Conservation (phyloP, 2,888 invertebrate genomes). For the Penaeus monodon region DNA sequence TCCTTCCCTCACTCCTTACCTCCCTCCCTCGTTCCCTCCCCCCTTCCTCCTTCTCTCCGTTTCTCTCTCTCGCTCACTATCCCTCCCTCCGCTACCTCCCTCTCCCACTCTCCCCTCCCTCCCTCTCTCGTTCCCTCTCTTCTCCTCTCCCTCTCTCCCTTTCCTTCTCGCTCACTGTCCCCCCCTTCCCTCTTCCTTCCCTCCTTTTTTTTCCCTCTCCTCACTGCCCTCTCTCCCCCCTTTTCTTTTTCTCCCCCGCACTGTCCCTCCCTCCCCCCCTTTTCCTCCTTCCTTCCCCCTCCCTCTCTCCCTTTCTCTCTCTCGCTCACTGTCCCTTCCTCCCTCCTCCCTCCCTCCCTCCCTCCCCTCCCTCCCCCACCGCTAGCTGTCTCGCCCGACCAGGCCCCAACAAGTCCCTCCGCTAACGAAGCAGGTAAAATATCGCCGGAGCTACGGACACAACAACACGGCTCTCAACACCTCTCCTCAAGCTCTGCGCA, state of each 20-base stretch:
- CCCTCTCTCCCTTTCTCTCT: background rate
- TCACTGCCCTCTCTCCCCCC: background rate
- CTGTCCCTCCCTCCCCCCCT: no score
- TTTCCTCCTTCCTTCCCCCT: background rate
- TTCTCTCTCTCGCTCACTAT: no score
- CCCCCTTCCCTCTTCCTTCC: background rate
- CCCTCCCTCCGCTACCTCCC: background rate
- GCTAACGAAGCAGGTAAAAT: constrained; percentile 49
- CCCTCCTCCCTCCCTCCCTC: background rate
- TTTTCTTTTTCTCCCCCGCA: background rate
- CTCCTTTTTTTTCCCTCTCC: background rate
- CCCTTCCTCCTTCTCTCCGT: background rate
- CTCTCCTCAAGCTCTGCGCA: constrained; percentile 28
- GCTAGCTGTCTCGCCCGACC: constrained; percentile 8
- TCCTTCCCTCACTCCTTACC: background rate
- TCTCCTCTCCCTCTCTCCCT: background rate
- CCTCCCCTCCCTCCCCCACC: background rate
- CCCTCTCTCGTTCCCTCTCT: background rate
- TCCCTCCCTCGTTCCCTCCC: background rate
- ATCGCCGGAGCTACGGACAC: constrained; percentile 25
- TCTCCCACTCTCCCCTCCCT: no score
- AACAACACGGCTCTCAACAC: constrained; percentile 40
- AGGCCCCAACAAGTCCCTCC: constrained; percentile 2
- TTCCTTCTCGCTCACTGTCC: background rate
- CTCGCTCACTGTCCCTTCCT: background rate